Base-by-base conservation (phyloP, 1,140 invertebrate genomes). In the Sitodiplosis mosellana region DNA sequence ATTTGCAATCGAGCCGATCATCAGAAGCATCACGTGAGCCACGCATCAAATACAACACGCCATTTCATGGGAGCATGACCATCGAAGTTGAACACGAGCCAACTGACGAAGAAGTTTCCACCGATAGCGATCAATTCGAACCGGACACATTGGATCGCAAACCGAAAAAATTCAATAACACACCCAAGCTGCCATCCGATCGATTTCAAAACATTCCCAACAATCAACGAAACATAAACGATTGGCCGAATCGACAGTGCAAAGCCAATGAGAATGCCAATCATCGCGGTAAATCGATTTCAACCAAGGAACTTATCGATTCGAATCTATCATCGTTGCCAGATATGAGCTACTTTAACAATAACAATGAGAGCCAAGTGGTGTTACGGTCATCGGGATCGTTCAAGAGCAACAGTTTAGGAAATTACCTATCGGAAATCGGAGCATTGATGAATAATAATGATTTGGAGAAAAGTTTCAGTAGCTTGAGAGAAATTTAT, bases 131-230 rank as follows among this genome's bases (percentile, higher is more conserved):
- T 51, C 71, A 71, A 47, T 87, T 85, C 55, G 84, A 88, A 59
- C 83, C 83, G 0, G 85, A 88, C 53, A 88, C 85, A 0, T 61
- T 87, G 20, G 84, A 87, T 56, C 66, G 84, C n/a, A 85, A 86
- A 58, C 78, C 81, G 36, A 74, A 70, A 53, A 83, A 79, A 56
- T 59, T 62, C 36, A 63, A 57, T 74, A 3, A 73, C 71, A 51
- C 63, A 69, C 17, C 50, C 59, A 55, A 2, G 56, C 63, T 27
- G 27, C 27, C 27, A 27, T 27, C 27, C 27, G 27, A 27, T 5
- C 17, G 11, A 18, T 20, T 20, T 11, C n/a, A 43, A 12, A 18
- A 43, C 6, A 18, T 40, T 15, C 37, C 37, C 17, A 40, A n/a
- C 14, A 43, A 43, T 20, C n/a, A 18, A 17, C 27, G 27, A 27